Conservation (phyloP, 2,888 invertebrate genomes). For the Nomada fucata region DNA sequence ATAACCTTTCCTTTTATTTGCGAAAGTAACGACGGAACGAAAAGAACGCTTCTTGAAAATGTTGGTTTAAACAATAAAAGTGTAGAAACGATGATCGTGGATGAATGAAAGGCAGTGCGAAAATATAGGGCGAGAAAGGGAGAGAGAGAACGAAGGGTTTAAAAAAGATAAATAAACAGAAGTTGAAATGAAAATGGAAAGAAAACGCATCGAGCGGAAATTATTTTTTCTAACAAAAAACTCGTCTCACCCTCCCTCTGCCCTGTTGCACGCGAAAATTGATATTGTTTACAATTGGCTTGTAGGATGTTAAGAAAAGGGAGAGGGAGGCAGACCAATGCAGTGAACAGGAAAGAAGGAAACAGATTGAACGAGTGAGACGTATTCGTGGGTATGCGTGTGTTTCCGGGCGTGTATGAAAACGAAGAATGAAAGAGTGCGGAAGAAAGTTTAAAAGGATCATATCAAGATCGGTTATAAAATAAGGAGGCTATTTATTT, state of each 20-base stretch:
- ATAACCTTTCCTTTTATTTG: slow-evolving; percentile 5
- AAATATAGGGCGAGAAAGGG: slow-evolving; percentile 26
- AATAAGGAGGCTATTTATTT: slow-evolving; percentile 83
- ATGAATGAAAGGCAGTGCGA: slow-evolving; percentile 8
- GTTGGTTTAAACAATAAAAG: slow-evolving; percentile 17
- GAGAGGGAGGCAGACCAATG: slow-evolving; percentile 23
- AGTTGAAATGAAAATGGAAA: slow-evolving; percentile 37
- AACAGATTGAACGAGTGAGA: slow-evolving; percentile 45
- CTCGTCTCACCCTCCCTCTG: slow-evolving; percentile 67
- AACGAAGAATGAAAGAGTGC: slow-evolving; percentile 48
- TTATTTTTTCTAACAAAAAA: slow-evolving; percentile 79
- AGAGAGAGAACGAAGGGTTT: slow-evolving; percentile 36
- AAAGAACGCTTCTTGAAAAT: background rate
- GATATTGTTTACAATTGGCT: slow-evolving; percentile 79
- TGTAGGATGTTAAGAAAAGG: slow-evolving; percentile 68
- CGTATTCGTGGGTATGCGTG: background rate
- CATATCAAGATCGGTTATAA: slow-evolving; percentile 84
- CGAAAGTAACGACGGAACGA: background rate
- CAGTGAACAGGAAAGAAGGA: slow-evolving; percentile 35
- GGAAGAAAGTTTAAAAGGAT: slow-evolving; percentile 69
- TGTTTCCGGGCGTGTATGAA: background rate
- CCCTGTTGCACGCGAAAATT: slow-evolving; percentile 79
- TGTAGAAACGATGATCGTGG: slow-evolving; percentile 18
- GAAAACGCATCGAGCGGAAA: slow-evolving; percentile 56
- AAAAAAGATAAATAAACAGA: slow-evolving; percentile 27